Base-by-base conservation (phyloP, 2,113 vertebrate species). In the Xiphorhynchus elegans region DNA sequence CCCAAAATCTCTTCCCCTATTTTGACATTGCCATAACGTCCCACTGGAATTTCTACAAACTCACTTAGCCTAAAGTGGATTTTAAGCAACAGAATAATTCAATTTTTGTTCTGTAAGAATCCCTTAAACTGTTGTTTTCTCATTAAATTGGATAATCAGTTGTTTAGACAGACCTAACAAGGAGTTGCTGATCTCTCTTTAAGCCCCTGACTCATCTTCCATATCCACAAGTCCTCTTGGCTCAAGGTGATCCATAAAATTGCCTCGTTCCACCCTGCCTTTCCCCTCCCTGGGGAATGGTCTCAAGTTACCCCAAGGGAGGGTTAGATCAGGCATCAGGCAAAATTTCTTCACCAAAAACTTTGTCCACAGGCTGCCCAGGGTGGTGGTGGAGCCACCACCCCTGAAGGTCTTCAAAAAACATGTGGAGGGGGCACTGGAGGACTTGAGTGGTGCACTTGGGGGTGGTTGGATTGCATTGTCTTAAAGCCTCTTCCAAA, bases 371-470 rank as follows among this genome's bases (percentile, higher is more conserved):
- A 37, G 50, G 31, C 50, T 64, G 25, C 25, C 42, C 50, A 56
- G 50, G 50, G 50, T 50, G 50, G 17, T 7, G 50, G 9, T 13
- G 14, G 52, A 47, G 46, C 17, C 58, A 24, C 23, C 58, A 59
- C 13, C 20, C 35, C 44, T 52, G 52, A 16, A 49, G 58, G 5
- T 10, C 67, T 10, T 26, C 37, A 25, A 9, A n/a, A 31, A 1
- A 2, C 11, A 1, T 0, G 42, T 18, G 52, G 42, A 23, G 29
- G 52, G 16, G 44, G 23, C 46, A 24, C 0, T 23, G 23, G 26
- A 28, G 63, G 63, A 44, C 46, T 17, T 42, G 11, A 13, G 31
- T 11, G n/a, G 31, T 37, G 50, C 15, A 50, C 4, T 0, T 25
- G 76, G 40, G 7, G 19, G 13, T 35, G 33, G 14, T 5, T 28